These are phyloP conservation scores for Drosophila ercepeae DNA, from an alignment of 1,140 invertebrate genomes.

Conservation along the genomic window DNA sequence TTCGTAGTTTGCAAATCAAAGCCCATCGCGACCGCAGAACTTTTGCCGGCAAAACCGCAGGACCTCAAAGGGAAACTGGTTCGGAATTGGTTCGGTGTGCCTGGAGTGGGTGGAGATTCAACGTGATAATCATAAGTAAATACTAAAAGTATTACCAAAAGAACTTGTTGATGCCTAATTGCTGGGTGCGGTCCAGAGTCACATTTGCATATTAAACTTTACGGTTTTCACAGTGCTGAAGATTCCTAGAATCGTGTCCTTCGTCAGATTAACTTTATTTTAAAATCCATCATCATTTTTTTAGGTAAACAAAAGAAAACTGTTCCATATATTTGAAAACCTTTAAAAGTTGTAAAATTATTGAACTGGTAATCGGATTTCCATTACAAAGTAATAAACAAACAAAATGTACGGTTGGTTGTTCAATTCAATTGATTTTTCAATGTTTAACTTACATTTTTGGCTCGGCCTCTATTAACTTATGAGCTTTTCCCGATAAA, in stretches of 20 bases:
- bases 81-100: neutral
- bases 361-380: constrained; percentile 17
- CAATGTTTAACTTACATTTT: constrained; percentile 5
- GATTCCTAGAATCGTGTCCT: neutral
- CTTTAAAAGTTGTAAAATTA: constrained; percentile 4
- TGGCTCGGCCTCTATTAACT: constrained; percentile 46
- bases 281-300: no score
- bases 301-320: constrained; percentile 18
- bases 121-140: constrained; percentile 67
- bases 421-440: constrained; percentile 26
- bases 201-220: neutral
- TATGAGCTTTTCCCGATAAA: constrained; percentile 58
- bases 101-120: constrained; percentile 10
- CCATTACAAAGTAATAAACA: constrained; percentile 18
- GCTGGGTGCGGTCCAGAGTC: neutral
- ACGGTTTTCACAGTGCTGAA: no score
- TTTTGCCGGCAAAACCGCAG: constrained; percentile 57
- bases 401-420: constrained; percentile 21
- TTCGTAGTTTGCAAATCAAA: constrained; percentile 66
- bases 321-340: constrained; percentile 33
- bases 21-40: constrained; percentile 59
- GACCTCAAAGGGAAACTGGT: constrained; percentile 20
- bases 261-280: no score
- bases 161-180: constrained; percentile 37
- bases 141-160: constrained; percentile 15